A percentile compares a stretch with the other conserved stretches of the same genome.
phyloP scores from a whole-genome alignment of 2,797 vertebrate genomes.

The Gallinago solitaria region DNA sequence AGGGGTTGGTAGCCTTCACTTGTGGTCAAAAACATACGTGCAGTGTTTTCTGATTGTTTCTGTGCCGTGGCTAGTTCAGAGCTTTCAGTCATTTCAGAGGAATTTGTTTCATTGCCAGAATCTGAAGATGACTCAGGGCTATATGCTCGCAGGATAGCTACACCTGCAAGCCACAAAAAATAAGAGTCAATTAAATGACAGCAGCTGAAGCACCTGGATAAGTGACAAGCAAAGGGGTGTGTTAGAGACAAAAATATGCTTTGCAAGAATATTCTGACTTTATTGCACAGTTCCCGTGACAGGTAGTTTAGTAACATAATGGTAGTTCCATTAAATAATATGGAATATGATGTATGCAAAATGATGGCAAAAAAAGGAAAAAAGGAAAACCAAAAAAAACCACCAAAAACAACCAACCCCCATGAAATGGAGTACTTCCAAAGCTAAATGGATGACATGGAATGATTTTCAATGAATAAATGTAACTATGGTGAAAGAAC shows the following conservation, averaged over 20 bases:
- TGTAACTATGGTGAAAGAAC: constrained; percentile 98
- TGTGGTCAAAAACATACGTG: constrained; percentile 88
- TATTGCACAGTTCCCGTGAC: constrained; percentile 74
- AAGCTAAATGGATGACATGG: constrained; percentile 82
- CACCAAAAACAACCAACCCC: constrained; percentile 50
- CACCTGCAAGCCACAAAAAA: constrained; percentile 90
- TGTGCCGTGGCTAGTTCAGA: constrained; percentile 94
- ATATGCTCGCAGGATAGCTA: constrained; percentile 97
- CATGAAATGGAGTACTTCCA: constrained; percentile 74
- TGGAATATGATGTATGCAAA: constrained; percentile 67
- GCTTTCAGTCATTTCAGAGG: constrained; percentile 99
- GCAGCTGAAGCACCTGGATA: constrained; percentile 73
- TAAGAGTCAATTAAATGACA: constrained; percentile 82
- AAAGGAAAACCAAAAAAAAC: background rate
- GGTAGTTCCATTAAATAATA: constrained; percentile 64
- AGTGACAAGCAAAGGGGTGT: constrained; percentile 68
- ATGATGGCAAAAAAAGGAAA: constrained; percentile 37
- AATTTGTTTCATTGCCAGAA: constrained; percentile 99
- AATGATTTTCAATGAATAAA: constrained; percentile 92
- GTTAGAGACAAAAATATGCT: constrained; percentile 72
- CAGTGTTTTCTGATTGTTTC: constrained; percentile 89
- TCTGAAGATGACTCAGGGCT: constrained; percentile 98
- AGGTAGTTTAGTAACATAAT: constrained; percentile 56
- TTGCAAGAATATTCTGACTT: constrained; percentile 65
- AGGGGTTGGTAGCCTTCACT: constrained; percentile 88